These are phyloP conservation scores for Camptogramma bilineatum DNA, from an alignment of 2,888 invertebrate genomes.

Conservation along the genomic window DNA sequence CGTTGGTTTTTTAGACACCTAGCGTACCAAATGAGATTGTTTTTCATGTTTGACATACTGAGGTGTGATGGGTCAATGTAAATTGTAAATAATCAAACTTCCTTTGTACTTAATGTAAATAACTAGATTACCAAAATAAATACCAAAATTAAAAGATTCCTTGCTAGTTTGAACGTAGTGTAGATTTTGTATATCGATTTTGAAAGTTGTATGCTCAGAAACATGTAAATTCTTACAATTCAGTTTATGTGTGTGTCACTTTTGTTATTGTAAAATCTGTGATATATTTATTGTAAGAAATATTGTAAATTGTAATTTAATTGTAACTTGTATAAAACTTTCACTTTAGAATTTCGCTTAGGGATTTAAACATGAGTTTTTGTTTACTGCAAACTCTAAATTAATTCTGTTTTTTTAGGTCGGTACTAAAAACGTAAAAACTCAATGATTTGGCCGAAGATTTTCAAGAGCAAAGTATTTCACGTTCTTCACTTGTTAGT, in stretches of 20 bases:
- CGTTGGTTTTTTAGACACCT: not conserved
- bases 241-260: conserved; percentile 57
- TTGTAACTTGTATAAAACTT: conserved; percentile 58
- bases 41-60: not conserved
- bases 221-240: conserved; percentile 26
- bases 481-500: not conserved
- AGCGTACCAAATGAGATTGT: not conserved
- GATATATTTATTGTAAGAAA: conserved; percentile 85
- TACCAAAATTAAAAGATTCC: conserved; percentile 57
- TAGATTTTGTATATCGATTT: conserved; percentile 68
- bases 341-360: conserved; percentile 56
- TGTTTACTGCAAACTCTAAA: conserved; percentile 25
- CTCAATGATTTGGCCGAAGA: not conserved
- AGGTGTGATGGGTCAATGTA: conserved; percentile 21
- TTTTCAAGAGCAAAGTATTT: too few species aligned
- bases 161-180: conserved; percentile 68
- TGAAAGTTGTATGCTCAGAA: conserved; percentile 39
- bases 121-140: conserved; percentile 42
- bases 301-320: conserved; percentile 73
- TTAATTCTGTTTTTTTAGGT: not conserved
- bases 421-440: not conserved
- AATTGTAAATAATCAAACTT: conserved; percentile 40
- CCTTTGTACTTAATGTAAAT: conserved; percentile 72
- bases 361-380: conserved; percentile 36
- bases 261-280: conserved; percentile 83